Percentiles rank a stretch among this genome's conserved stretches.
phyloP scores from a whole-genome alignment of 2,797 vertebrate genomes.

The Platyrinchus mystaceus region DNA sequence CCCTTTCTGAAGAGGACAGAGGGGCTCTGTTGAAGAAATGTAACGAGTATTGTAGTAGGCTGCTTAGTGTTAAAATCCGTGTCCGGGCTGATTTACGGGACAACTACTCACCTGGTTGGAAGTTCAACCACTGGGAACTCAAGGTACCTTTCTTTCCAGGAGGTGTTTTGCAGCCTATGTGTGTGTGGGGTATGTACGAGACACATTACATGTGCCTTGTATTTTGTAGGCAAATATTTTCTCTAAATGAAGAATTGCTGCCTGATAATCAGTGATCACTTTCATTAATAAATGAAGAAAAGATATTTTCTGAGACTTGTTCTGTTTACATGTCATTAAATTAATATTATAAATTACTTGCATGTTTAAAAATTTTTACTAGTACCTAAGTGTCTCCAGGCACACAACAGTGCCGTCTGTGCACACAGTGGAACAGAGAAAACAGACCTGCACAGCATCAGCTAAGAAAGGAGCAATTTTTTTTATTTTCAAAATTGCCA shows the following conservation, averaged over 20 bases:
- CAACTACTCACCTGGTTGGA: slow-evolving; percentile 99
- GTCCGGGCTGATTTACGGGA: slow-evolving; percentile 87
- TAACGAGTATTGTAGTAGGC: slow-evolving; percentile 79
- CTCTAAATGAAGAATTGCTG: not conserved
- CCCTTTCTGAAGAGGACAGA: slow-evolving; percentile 88
- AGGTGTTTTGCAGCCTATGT: not conserved
- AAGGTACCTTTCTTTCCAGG: slow-evolving; percentile 80
- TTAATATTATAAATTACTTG: not conserved
- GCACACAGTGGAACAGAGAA: not conserved
- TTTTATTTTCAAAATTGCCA: not conserved
- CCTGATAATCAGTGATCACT: not conserved
- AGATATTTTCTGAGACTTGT: not conserved
- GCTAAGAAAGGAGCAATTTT: not conserved
- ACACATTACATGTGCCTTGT: not conserved
- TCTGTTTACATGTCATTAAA: not conserved
- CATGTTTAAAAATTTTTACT: not conserved
- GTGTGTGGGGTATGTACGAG: not conserved
- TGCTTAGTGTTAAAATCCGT: slow-evolving; percentile 80
- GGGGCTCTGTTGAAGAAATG: slow-evolving; percentile 87
- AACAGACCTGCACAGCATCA: not conserved
- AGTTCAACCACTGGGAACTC: slow-evolving; percentile 99
- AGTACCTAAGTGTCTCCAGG: not conserved
- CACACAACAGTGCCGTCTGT: not conserved
- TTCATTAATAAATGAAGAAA: not conserved
- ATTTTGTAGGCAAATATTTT: not conserved